Percentiles rank a stretch among this genome's conserved stretches.
Conservation (phyloP, 92 coral and sea anemone species). For the Palythoa grandis region DNA sequence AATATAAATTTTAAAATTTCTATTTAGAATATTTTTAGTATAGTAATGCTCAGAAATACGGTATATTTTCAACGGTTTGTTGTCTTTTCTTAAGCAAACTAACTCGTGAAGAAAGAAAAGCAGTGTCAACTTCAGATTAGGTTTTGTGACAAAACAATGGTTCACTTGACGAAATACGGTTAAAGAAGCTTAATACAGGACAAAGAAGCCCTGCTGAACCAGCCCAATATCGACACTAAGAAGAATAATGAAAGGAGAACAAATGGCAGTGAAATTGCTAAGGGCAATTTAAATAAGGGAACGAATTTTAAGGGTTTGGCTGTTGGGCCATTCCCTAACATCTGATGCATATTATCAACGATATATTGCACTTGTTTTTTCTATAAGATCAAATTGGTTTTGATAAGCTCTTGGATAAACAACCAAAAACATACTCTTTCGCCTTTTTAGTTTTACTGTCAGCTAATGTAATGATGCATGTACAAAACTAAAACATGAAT, state of each 20-base stretch:
- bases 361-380: constrained; percentile 16
- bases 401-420: background rate
- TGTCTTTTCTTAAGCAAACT: constrained; percentile 35
- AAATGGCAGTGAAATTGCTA: constrained; percentile 2
- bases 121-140: constrained; percentile 10
- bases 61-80: constrained; percentile 6
- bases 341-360: background rate
- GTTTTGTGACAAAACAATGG: constrained; percentile 24
- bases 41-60: background rate
- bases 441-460: background rate
- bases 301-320: background rate
- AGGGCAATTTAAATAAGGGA: background rate
- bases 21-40: too few species aligned
- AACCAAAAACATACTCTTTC: background rate
- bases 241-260: background rate
- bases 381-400: background rate
- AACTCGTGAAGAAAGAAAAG: constrained; percentile 6
- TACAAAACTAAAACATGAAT: background rate
- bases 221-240: background rate
- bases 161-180: constrained; percentile 5
- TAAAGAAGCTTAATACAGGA: constrained; percentile 3
- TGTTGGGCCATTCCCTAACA: background rate
- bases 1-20: background rate
- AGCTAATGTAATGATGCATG: too few species aligned
- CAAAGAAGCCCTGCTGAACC: background rate